Base-by-base conservation (phyloP, 2,888 invertebrate genomes). In the Rhopalosiphum nymphaeae region DNA sequence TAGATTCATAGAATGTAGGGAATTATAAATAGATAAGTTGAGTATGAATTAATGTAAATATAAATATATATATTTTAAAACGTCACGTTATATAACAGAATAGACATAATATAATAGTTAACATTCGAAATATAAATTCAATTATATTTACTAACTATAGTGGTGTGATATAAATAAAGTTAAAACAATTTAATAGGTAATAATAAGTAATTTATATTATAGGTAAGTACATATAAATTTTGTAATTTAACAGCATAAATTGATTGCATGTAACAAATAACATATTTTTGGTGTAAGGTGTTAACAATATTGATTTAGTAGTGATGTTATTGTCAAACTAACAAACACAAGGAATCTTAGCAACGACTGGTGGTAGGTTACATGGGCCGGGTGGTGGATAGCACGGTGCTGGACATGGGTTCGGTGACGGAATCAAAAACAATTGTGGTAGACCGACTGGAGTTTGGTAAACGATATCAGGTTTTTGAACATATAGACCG, bases 391-490 rank as follows among this genome's bases (percentile, higher is more conserved):
- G 78, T 21, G 91, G 91, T 46, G 67, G 91, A 3, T 1, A 49
- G 3, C 29, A 49, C 4, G 49, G 89, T 57, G 44, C 5, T 42
- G 89, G 89, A 29, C 89, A 89, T 29, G 57, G 57, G 7, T 0
- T 44, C 0, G 89, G n/a, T 0, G 88, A 26, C 1, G 93, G 93
- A 26, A 78, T 89, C 26, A 93, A 36, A 26, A 89, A 93, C 29
- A 93, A 42, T 78, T 93, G 67, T 2, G 93, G 93, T 42, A 93
- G 16, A 49, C 93, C 89, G 25, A 42, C 49, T 5, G 93, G 93
- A 0, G 89, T 21, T 46, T 93, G 93, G 26, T 26, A 88, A 9
- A 93, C 89, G 13, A 93, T 89, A 36, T 93, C 93, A n/a, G 91
- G 91, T 44, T 57, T 86, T 46, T 91, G 85, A 25, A n/a, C 5